These are phyloP conservation scores for Pandemis heparana DNA, from an alignment of 2,888 invertebrate genomes.

Conservation along the genomic window DNA sequence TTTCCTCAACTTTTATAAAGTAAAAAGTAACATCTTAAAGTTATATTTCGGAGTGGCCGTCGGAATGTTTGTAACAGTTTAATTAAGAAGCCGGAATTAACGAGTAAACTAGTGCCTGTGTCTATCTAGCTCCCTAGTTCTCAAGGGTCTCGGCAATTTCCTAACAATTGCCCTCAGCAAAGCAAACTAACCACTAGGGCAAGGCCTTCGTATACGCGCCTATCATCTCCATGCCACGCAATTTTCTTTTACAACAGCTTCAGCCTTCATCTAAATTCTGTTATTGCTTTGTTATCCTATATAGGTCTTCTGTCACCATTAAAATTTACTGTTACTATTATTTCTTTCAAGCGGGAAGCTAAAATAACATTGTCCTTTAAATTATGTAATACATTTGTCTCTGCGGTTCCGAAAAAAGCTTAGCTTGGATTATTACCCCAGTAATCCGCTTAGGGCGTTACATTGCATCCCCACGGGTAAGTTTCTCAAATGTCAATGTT, in stretches of 20 bases:
- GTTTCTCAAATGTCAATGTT: constrained; percentile 45
- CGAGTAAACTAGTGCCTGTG: constrained; percentile 28
- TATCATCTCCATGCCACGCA: constrained; percentile 22
- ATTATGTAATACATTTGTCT: constrained; percentile 26
- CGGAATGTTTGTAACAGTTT: constrained; percentile 23
- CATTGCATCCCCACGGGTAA: constrained; percentile 31
- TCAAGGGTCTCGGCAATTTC: constrained; percentile 35
- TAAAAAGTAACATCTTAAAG: constrained; percentile 1
- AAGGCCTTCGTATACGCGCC: constrained; percentile 32
- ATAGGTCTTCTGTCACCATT: not conserved
- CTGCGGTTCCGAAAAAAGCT: constrained; percentile 30
- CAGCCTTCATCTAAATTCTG: constrained; percentile 21
- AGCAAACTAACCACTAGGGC: constrained; percentile 38
- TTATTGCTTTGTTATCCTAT: not conserved
- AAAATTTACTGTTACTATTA: not conserved
- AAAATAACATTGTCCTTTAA: not conserved
- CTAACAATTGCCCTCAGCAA: constrained; percentile 40
- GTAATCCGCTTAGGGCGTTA: constrained; percentile 49
- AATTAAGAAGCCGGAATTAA: constrained; percentile 36
- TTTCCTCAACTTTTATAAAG: constrained; percentile 10
- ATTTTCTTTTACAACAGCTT: constrained; percentile 37
- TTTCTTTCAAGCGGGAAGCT: not conserved
- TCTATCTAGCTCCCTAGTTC: constrained; percentile 18
- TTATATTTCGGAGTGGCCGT: constrained; percentile 21
- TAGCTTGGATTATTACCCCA: constrained; percentile 38